These are phyloP conservation scores for Antheraea pernyi DNA, from an alignment of 1,140 invertebrate genomes.

Conservation along the genomic window DNA sequence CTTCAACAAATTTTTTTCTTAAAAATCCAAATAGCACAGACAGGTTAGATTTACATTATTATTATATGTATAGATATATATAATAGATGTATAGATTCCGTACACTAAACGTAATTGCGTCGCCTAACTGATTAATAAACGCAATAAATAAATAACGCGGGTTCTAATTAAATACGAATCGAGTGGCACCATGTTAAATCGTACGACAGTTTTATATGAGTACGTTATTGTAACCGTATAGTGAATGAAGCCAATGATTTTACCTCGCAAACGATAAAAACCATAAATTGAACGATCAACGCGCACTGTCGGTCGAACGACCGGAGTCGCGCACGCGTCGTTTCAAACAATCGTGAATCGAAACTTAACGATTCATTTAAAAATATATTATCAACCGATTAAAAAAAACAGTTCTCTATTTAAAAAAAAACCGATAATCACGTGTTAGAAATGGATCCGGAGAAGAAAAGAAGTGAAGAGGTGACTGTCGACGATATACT, in stretches of 20 bases:
- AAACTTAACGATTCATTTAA: slow-evolving; percentile 7
- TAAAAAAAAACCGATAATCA: not conserved
- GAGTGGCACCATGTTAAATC: not conserved
- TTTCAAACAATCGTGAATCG: slow-evolving; percentile 17
- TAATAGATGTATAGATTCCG: no score
- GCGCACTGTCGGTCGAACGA: slow-evolving; percentile 42
- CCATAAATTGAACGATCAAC: slow-evolving; percentile 32
- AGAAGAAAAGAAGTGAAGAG: slow-evolving; percentile 50
- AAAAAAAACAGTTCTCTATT: not conserved
- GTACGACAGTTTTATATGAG: not conserved
- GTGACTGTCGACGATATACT: slow-evolving; percentile 70
- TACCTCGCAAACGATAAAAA: slow-evolving; percentile 37
- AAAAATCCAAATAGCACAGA: no score
- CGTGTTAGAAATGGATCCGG: slow-evolving; percentile 53
- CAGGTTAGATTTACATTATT: no score
- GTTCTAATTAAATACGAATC: not conserved
- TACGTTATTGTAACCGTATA: not conserved
- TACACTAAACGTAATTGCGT: no score
- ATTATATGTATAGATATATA: no score
- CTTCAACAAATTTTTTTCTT: no score
- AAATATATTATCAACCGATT: not conserved
- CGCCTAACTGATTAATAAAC: no score
- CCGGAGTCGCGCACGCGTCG: slow-evolving; percentile 32
- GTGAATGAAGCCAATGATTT: not conserved
- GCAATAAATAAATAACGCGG: not conserved